phyloP scores from a whole-genome alignment of 2,113 vertebrate species.

The Ctenomys sociabilis region DNA sequence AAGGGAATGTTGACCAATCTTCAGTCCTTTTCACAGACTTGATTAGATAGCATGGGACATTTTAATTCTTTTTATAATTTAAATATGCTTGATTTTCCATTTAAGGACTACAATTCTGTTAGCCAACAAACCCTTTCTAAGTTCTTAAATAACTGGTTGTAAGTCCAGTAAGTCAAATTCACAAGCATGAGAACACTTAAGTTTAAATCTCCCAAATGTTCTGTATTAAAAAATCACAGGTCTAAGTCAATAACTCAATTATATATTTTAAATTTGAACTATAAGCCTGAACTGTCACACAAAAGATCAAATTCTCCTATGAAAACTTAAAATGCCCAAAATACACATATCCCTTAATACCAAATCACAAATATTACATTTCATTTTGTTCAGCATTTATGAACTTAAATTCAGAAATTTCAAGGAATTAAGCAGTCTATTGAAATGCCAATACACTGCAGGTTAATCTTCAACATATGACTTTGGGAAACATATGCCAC shows the following conservation, averaged over 20 bases:
- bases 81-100: conserved; percentile 55
- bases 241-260: conserved; percentile 33
- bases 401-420: not conserved
- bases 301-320: not conserved
- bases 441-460: not conserved
- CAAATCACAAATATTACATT: conserved; percentile 35
- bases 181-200: conserved; percentile 11
- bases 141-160: conserved; percentile 7
- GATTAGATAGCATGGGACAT: not conserved
- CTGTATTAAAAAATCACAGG: conserved; percentile 16
- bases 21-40: not conserved
- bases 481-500: too few relatives aligned
- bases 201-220: conserved; percentile 35
- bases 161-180: conserved; percentile 45
- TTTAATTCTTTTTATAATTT: conserved; percentile 60
- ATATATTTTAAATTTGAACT: conserved; percentile 38
- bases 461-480: not conserved
- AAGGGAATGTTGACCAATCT: not conserved
- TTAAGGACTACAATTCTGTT: conserved; percentile 29
- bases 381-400: conserved; percentile 52
- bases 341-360: not conserved
- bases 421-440: not conserved
- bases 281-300: not conserved
- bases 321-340: not conserved
- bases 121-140: conserved; percentile 35